phyloP scores from a whole-genome alignment of 2,888 invertebrate genomes.

The Desoria tigrina region DNA sequence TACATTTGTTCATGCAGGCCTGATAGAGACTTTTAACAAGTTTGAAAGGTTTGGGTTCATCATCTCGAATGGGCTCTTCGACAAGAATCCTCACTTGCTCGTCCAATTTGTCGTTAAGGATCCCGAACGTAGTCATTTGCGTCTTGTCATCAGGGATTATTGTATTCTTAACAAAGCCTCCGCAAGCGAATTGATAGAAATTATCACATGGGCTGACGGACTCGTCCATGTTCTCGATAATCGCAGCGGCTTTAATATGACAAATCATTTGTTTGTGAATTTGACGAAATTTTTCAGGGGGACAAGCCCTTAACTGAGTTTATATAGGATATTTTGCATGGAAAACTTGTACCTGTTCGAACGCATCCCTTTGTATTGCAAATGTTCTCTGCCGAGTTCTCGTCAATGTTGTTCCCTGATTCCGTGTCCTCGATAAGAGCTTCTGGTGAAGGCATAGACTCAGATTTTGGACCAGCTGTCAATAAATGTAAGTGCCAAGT shows the following conservation, averaged over 20 bases:
- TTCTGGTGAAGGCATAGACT: conserved; percentile 54
- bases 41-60: conserved; percentile 70
- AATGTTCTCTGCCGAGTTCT: conserved; percentile 17
- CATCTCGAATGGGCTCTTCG: conserved; percentile 65
- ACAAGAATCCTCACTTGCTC: conserved; percentile 72
- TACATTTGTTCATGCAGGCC: conserved; percentile 86
- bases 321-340: conserved; percentile 12
- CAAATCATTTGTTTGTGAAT: background rate
- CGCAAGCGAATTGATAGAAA: conserved; percentile 78
- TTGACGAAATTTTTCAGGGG: too few species aligned
- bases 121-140: conserved; percentile 70
- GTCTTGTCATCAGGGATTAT: conserved; percentile 80
- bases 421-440: conserved; percentile 46
- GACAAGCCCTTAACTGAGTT: too few species aligned
- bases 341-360: conserved; percentile 65
- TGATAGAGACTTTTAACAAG: conserved; percentile 80
- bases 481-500: conserved; percentile 53
- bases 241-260: conserved; percentile 64
- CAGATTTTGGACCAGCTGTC: conserved; percentile 52
- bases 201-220: conserved; percentile 77
- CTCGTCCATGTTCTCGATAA: conserved; percentile 71
- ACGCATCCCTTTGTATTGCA: conserved; percentile 70
- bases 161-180: conserved; percentile 70
- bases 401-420: conserved; percentile 39
- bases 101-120: conserved; percentile 72